A percentile compares a stretch with the other conserved stretches of the same genome.
phyloP scores from a whole-genome alignment of 2,888 invertebrate species.

The Plagodis pulveraria region DNA sequence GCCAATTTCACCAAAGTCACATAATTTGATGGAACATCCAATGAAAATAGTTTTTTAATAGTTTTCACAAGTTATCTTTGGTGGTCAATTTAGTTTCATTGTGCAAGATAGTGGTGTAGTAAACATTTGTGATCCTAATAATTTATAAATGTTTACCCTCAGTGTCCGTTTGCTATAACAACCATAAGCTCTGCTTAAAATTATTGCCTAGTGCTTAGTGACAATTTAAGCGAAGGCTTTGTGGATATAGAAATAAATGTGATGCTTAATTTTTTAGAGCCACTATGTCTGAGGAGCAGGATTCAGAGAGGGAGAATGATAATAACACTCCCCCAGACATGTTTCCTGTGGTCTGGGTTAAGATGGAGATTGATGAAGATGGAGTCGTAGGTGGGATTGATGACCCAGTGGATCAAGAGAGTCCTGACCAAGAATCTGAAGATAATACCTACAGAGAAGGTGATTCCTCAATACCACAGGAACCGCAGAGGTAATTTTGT shows the following conservation, averaged over 20 bases:
- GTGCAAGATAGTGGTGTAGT: too few relatives aligned
- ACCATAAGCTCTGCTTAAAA: too few relatives aligned
- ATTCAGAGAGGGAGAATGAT: background rate
- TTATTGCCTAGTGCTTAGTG: too few relatives aligned
- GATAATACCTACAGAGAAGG: background rate
- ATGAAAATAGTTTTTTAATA: too few relatives aligned
- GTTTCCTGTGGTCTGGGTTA: slow-evolving; percentile 20
- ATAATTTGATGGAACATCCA: too few relatives aligned
- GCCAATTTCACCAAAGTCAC: too few relatives aligned
- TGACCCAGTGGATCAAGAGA: background rate
- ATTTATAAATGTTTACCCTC: too few relatives aligned
- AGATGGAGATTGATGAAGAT: slow-evolving; percentile 20
- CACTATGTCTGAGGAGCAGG: slow-evolving; percentile 4
- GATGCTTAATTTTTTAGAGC: background rate
- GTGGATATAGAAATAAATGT: background rate
- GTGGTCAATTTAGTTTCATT: too few relatives aligned
- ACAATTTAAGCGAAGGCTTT: too few relatives aligned
- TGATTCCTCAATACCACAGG: background rate
- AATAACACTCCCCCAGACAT: background rate
- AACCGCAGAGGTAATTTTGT: background rate
- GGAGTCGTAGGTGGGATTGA: background rate
- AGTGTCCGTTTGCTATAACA: too few relatives aligned
- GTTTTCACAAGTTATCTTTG: too few relatives aligned
- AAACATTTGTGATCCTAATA: too few relatives aligned
- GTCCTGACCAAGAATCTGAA: background rate